phyloP scores from a whole-genome alignment of 2,113 vertebrate genomes.

The Coregonus clupeaformis region DNA sequence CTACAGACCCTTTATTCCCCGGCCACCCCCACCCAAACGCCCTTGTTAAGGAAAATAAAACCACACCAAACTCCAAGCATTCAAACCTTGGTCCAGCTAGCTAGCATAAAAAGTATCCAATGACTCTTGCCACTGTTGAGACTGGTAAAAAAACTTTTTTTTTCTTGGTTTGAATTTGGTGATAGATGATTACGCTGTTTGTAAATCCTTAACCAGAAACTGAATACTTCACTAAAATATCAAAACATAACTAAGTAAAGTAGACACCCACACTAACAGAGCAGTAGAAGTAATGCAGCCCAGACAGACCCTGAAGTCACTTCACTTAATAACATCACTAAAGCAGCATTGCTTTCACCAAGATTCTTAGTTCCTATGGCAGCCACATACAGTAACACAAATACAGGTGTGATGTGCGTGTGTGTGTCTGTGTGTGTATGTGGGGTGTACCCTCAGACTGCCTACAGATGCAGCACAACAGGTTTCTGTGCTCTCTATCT shows the following conservation, averaged over 20 bases:
- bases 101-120: too few species aligned
- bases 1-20: not conserved
- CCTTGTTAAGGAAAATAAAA: not conserved
- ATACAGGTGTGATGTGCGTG: slow-evolving; percentile 54
- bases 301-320: not conserved
- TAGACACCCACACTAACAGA: not conserved
- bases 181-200: not conserved
- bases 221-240: not conserved
- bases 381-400: slow-evolving; percentile 65
- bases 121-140: too few species aligned
- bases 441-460: slow-evolving; percentile 25
- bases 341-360: slow-evolving; percentile 21
- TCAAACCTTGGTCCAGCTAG: not conserved
- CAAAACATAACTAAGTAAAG: not conserved
- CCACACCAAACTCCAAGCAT: too few species aligned
- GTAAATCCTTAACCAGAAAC: not conserved
- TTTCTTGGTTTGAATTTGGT: slow-evolving; percentile 5
- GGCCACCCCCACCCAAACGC: not conserved
- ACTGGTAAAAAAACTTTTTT: not conserved
- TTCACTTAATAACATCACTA: slow-evolving; percentile 33
- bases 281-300: not conserved
- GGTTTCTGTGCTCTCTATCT: not conserved
- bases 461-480: slow-evolving; percentile 11
- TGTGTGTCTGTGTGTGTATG: not conserved
- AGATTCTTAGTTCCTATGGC: slow-evolving; percentile 46